Conservation (phyloP, 53 echinoderm and acorn worm species). For the Henricia sp. region DNA sequence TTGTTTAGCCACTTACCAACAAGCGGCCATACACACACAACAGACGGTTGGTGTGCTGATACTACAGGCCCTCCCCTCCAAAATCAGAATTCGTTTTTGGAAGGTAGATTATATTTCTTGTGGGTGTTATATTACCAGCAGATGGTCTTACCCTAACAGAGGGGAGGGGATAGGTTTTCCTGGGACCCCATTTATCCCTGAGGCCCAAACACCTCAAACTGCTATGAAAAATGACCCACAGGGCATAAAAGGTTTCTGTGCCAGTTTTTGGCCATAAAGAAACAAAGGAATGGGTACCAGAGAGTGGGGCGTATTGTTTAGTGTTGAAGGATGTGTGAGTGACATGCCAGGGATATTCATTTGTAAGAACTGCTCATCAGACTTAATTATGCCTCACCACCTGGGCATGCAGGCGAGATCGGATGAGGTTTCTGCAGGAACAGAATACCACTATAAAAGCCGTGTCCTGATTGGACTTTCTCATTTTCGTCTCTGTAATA, state of each 20-base stretch:
- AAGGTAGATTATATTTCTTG: conserved; percentile 49
- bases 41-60: conserved; percentile 22
- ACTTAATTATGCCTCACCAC: background rate
- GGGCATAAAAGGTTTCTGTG: conserved; percentile 27
- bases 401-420: too few relatives aligned
- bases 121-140: conserved; percentile 60
- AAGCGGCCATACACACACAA: conserved; percentile 36
- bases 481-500: too few relatives aligned
- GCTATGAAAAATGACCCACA: conserved; percentile 34
- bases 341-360: conserved; percentile 38
- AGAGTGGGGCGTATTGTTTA: conserved; percentile 7
- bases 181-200: background rate
- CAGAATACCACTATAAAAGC: too few relatives aligned
- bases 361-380: conserved; percentile 16
- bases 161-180: conserved; percentile 42
- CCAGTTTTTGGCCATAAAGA: background rate
- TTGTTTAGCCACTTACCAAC: conserved; percentile 21
- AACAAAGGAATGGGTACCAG: background rate
- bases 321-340: conserved; percentile 24
- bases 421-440: too few relatives aligned
- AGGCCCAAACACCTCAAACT: conserved; percentile 35
- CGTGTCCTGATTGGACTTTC: too few relatives aligned
- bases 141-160: conserved; percentile 43
- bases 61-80: background rate
- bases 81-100: conserved; percentile 39